phyloP scores from a whole-genome alignment of 2,888 invertebrate genomes.

The Psylliodes chrysocephalus region DNA sequence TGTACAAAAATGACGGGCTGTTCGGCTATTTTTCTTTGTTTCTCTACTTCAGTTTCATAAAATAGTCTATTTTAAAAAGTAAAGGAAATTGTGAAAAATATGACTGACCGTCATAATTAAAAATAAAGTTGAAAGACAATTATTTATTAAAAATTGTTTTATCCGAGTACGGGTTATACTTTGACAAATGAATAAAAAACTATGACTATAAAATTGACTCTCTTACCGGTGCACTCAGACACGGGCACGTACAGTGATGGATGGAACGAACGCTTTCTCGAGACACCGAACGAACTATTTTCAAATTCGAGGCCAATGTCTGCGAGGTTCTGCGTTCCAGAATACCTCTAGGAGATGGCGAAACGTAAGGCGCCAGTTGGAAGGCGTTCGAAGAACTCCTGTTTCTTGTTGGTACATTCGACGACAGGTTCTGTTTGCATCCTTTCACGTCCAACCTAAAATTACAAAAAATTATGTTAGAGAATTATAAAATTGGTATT shows the following conservation, averaged over 20 bases:
- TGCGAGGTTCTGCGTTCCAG: slow-evolving; percentile 82
- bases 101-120: too few species aligned
- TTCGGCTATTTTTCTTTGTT: too few species aligned
- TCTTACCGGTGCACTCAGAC: slow-evolving; percentile 65
- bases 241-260: slow-evolving; percentile 74
- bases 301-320: slow-evolving; percentile 78
- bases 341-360: slow-evolving; percentile 68
- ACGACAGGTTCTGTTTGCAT: slow-evolving; percentile 63
- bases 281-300: slow-evolving; percentile 86
- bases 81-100: too few species aligned
- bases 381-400: slow-evolving; percentile 74
- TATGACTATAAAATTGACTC: too few species aligned
- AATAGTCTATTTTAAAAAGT: too few species aligned
- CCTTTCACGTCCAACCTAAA: slow-evolving; percentile 63
- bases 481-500: too few species aligned
- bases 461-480: too few species aligned
- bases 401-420: slow-evolving; percentile 65
- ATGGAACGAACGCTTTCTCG: slow-evolving; percentile 82
- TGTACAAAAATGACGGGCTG: too few species aligned
- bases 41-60: too few species aligned
- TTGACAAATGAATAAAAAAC: slow-evolving; percentile 14
- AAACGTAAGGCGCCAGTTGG: slow-evolving; percentile 74
- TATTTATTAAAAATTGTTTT: too few species aligned
- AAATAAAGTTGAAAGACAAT: too few species aligned
- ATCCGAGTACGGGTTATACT: too few species aligned